phyloP scores from a whole-genome alignment of 2,113 vertebrate species.

The Psophia crepitans region DNA sequence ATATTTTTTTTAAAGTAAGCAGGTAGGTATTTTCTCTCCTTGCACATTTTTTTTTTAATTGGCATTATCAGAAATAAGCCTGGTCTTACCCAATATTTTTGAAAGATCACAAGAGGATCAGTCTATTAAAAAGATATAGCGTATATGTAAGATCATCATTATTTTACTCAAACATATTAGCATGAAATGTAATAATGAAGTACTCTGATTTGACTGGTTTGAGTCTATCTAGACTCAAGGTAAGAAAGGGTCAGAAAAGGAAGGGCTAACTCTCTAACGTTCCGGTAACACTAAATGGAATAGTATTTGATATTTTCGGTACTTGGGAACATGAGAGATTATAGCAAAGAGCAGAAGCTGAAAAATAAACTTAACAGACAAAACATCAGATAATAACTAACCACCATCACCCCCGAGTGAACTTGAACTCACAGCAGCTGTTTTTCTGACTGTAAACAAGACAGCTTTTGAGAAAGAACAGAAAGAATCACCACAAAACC shows the following conservation, averaged over 20 bases:
- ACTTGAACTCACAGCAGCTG: not conserved
- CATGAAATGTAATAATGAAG: not conserved
- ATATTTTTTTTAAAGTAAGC: not conserved
- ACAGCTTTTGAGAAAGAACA: not conserved
- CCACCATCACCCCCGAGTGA: fast-evolving
- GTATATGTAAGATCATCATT: not conserved
- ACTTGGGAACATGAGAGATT: not conserved
- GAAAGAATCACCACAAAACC: not conserved
- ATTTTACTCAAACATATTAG: not conserved
- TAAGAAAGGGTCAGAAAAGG: not conserved
- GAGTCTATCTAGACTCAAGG: not conserved
- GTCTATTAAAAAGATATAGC: not conserved
- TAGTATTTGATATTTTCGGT: not conserved
- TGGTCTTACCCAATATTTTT: not conserved
- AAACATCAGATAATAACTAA: not conserved
- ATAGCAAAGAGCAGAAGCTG: not conserved
- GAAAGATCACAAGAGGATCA: not conserved
- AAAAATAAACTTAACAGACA: not conserved
- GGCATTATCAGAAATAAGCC: not conserved
- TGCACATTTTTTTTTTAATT: not conserved
- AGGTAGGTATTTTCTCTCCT: not conserved
- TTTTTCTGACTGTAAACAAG: not conserved
- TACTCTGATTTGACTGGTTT: not conserved
- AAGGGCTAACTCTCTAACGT: not conserved
- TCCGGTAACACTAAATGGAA: not conserved